A percentile compares a stretch with the other conserved stretches of the same genome.
Evolutionary conservation across 2,888 invertebrate genomes (phyloP).

Genomic region (Dioctria linearis): DNA sequence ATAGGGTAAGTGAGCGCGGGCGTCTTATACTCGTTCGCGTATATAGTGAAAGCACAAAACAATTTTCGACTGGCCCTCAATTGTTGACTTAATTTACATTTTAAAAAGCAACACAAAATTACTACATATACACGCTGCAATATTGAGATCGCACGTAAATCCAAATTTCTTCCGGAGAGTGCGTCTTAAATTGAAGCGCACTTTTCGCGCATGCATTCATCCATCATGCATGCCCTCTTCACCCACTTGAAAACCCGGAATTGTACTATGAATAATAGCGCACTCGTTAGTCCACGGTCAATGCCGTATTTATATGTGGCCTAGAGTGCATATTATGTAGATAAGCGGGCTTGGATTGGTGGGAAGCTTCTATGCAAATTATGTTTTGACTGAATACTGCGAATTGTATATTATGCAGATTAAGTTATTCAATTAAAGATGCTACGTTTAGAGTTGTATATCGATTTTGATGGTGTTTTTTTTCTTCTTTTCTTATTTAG

Average conservation of each 20-base stretch:
- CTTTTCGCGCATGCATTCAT: background rate
- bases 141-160: background rate
- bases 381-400: conserved; percentile 12
- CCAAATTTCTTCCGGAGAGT: conserved; percentile 12
- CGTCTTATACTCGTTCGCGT: background rate
- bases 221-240: conserved; percentile 4
- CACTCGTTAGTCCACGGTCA: conserved; percentile 53
- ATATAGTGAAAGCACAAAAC: background rate
- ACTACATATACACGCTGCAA: background rate
- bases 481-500: too few relatives aligned
- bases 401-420: too few relatives aligned
- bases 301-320: conserved; percentile 42
- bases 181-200: background rate
- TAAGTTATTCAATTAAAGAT: too few relatives aligned
- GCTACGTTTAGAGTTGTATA: too few relatives aligned
- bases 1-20: background rate
- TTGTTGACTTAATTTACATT: conserved; percentile 3
- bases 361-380: conserved; percentile 36
- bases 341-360: background rate
- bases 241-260: conserved; percentile 48
- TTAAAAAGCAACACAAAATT: background rate
- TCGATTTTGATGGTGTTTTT: too few relatives aligned
- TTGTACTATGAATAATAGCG: conserved; percentile 5
- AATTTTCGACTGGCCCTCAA: background rate
- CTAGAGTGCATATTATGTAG: conserved; percentile 44